These are phyloP conservation scores for Pyralis farinalis DNA, from an alignment of 2,888 invertebrate species.

Conservation along the genomic window DNA sequence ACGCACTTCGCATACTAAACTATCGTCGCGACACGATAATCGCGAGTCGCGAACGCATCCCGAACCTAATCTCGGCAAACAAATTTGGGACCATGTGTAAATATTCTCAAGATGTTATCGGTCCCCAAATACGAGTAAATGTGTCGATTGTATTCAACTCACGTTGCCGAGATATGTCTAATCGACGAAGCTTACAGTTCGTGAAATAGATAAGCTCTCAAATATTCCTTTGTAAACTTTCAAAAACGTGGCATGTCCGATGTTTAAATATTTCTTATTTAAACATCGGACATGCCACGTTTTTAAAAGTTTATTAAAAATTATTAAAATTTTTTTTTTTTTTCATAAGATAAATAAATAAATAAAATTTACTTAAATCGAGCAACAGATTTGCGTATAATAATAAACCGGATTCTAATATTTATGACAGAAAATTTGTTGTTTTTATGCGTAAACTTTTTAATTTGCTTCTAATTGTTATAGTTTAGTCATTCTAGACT, in stretches of 20 bases:
- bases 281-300: constrained; percentile 3
- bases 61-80: constrained; percentile 58
- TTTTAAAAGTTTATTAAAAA: constrained; percentile 20
- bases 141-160: constrained; percentile 50
- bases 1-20: constrained; percentile 77
- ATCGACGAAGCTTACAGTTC: constrained; percentile 41
- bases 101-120: constrained; percentile 62
- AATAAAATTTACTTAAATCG: no score
- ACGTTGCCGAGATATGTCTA: constrained; percentile 46
- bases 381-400: no score
- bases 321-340: no score
- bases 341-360: no score
- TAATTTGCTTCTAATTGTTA: no score
- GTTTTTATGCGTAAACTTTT: no score
- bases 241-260: constrained; percentile 9
- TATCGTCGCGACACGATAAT: constrained; percentile 58
- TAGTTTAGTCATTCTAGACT: no score
- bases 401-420: no score
- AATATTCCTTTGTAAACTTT: constrained; percentile 20
- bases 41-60: constrained; percentile 51
- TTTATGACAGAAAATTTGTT: no score
- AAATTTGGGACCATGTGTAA: constrained; percentile 56
- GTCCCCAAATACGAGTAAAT: constrained; percentile 57
- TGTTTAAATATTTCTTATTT: no score
- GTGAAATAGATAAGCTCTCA: constrained; percentile 40